Conservation (phyloP, 2,113 vertebrate species). For the rabbit (Oryctolagus cuniculus) region mOryCun1.1 NC_091432.1:97953501-97954000, state of each 20-base stretch:
- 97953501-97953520: background rate
- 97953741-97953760: background rate
- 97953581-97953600: background rate
- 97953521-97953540: background rate
- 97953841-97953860: constrained; percentile 11
- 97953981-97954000: background rate
- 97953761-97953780: background rate
- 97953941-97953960: background rate
- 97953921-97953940: background rate
- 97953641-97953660: background rate
- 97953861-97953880: background rate
- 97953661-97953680: background rate
- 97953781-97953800: background rate
- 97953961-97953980: background rate
- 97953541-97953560: background rate
- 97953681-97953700: constrained; percentile 5
- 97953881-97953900: background rate
- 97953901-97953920: background rate
- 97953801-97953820: constrained; percentile 11
- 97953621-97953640: background rate
- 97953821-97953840: constrained; percentile 24
- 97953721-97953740: background rate
- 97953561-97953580: constrained; percentile 26
- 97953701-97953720: background rate
- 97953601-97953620: background rate